Evolutionary conservation across 2,113 vertebrate genomes (phyloP), one percentile per base, ranked within the genome.

Genomic region (Bubo bubo): DNA sequence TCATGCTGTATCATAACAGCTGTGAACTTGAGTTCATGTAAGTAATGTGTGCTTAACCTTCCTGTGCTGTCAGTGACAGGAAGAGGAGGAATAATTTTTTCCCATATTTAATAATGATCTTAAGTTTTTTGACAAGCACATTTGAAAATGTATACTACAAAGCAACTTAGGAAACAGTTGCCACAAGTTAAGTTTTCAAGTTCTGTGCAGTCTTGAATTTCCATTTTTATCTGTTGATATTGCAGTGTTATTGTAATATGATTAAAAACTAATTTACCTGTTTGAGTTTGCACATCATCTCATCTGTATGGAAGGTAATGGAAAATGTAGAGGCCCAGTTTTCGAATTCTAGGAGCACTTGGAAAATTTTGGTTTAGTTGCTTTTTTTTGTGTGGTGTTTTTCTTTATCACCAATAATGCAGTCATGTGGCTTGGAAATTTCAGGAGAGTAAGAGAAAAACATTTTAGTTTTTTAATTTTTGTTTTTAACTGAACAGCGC

Each of bases 21-120:
- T 97, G 86, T 90, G 80, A 94, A 90, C 84, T 94, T 85, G 87
- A 82, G 96, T 91, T 96, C 96, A 62, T 75, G 3, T 19, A 59
- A 95, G 74, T 95, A 93, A 68, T 70, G 32, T 75, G 70, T 86
- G 62, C 84, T 95, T 96, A 88, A 82, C 95, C 77, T 93, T 94
- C 45, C 32, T 85, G 5, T 63, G 47, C 81, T 93, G 89, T 82
- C 80, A 82, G 74, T 73, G 58, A 56, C 94, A 95, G 95, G 89
- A 93, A 93, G 84, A 96, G 84, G 37, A 94, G 63, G 62, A 87
- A 58, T 56, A 60, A 3, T 79, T 82, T 79, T 81, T 89, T 43
- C 49, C 68, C 27, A 3, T 93, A 75, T 79, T 91, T 93, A 68
- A 87, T 85, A 49, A 45, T 64, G 43, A 53, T 87, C 12, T 53